A percentile compares a stretch with the other conserved stretches of the same genome.
phyloP scores from a whole-genome alignment of 2,797 vertebrate genomes.

The Acanthurus tractus region DNA sequence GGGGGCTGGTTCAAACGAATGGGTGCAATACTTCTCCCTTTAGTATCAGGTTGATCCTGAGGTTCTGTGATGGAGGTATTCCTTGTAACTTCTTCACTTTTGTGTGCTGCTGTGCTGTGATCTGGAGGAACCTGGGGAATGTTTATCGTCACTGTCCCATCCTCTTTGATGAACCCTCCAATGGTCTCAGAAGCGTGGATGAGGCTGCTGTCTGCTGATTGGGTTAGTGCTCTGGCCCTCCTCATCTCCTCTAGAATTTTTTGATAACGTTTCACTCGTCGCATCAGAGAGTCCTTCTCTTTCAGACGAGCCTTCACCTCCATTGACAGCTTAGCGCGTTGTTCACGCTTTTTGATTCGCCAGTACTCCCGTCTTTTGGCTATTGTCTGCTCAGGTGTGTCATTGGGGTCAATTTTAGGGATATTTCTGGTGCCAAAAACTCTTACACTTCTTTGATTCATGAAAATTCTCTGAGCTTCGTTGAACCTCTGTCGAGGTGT shows the following conservation, averaged over 20 bases:
- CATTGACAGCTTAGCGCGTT: conserved; percentile 83
- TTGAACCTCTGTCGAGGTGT: conserved; percentile 70
- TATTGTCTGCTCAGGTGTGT: conserved; percentile 80
- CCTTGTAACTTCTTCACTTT: conserved; percentile 19
- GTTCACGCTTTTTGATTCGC: conserved; percentile 86
- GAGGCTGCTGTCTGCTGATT: conserved; percentile 43
- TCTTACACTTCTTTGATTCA: conserved; percentile 66
- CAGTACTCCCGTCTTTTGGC: conserved; percentile 86
- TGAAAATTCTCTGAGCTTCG: conserved; percentile 69
- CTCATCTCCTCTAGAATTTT: conserved; percentile 81
- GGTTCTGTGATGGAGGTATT: conserved; percentile 5
- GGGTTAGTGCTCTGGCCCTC: conserved; percentile 53
- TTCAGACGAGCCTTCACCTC: conserved; percentile 78
- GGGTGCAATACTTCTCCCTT: conserved; percentile 8
- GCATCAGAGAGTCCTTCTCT: conserved; percentile 80
- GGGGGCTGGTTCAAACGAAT: conserved; percentile 18
- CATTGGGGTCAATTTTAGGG: conserved; percentile 60
- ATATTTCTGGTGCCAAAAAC: conserved; percentile 49
- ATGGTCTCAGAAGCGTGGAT: conserved; percentile 71
- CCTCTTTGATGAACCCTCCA: conserved; percentile 85
- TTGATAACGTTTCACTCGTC: conserved; percentile 81
- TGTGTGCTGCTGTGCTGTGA: conserved; percentile 21
- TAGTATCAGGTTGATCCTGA: conserved; percentile 22
- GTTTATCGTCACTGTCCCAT: conserved; percentile 79
- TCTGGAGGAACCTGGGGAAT: conserved; percentile 54